Conservation (phyloP, 2,888 invertebrate genomes). For the Habroteleia sp. region DNA sequence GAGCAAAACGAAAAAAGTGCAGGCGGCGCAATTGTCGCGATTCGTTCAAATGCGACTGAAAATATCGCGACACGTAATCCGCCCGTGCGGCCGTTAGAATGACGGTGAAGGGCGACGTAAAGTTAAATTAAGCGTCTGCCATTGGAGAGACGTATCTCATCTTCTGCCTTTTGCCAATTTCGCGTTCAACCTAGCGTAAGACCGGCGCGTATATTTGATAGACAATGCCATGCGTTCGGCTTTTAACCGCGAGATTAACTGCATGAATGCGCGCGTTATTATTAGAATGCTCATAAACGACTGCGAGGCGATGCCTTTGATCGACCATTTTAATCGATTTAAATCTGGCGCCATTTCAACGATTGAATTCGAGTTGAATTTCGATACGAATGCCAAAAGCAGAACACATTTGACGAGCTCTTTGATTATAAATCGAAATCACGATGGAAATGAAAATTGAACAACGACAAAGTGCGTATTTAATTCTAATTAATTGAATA, state of each 20-base stretch:
- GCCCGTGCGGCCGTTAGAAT: constrained; percentile 47
- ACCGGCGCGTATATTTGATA: constrained; percentile 61
- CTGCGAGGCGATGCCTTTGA: constrained; percentile 44
- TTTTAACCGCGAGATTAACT: constrained; percentile 63
- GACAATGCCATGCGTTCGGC: constrained; percentile 64
- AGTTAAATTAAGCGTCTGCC: constrained; percentile 69
- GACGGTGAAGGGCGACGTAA: constrained; percentile 64
- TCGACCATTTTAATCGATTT: constrained; percentile 49
- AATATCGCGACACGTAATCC: constrained; percentile 61
- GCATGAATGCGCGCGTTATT: constrained; percentile 51
- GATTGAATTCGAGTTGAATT: not conserved
- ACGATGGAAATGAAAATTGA: too few species aligned
- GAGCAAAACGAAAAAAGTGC: constrained; percentile 8
- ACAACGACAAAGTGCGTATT: too few species aligned
- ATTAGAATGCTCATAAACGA: constrained; percentile 53
- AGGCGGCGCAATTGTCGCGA: constrained; percentile 43
- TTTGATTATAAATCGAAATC: too few species aligned
- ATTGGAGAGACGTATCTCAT: constrained; percentile 64
- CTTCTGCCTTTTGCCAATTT: constrained; percentile 68
- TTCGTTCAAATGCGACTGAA: constrained; percentile 53
- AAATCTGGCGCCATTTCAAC: constrained; percentile 41
- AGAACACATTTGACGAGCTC: too few species aligned
- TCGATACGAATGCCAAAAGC: too few species aligned
- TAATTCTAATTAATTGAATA: too few species aligned
- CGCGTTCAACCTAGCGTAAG: constrained; percentile 64